A percentile compares a stretch with the other conserved stretches of the same genome.
phyloP scores from a whole-genome alignment of 2,113 vertebrate species.

The Festucalex cinctus region DNA sequence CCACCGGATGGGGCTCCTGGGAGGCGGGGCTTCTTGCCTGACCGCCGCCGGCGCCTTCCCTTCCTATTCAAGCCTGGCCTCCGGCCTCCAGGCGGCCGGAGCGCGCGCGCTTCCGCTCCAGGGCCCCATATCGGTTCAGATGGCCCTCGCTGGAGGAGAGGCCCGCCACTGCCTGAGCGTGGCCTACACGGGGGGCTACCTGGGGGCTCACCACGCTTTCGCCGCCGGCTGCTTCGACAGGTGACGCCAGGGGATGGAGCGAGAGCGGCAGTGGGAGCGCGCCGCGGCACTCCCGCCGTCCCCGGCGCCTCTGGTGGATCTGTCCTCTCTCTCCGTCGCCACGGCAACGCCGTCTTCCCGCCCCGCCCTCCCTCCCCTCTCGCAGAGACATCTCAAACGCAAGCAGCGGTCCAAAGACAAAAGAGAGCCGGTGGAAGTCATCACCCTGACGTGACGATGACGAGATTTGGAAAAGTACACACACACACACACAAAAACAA shows the following conservation, averaged over 20 bases:
- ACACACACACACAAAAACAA: constrained; percentile 26
- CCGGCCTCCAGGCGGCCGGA: constrained; percentile 53
- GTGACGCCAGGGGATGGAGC: constrained; percentile 78
- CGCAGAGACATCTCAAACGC: constrained; percentile 64
- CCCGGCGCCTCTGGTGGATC: constrained; percentile 46
- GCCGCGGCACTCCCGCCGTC: constrained; percentile 40
- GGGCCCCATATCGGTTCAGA: constrained; percentile 75
- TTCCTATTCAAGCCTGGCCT: constrained; percentile 66
- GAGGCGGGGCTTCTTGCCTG: constrained; percentile 52
- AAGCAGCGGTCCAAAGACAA: constrained; percentile 63
- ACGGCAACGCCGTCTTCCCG: constrained; percentile 29
- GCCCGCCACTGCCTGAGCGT: constrained; percentile 71
- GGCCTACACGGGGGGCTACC: constrained; percentile 75
- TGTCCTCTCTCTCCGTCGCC: constrained; percentile 65
- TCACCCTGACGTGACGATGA: constrained; percentile 70
- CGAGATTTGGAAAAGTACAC: constrained; percentile 48
- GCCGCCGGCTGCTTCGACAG: constrained; percentile 80
- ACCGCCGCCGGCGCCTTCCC: constrained; percentile 46
- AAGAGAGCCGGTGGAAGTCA: constrained; percentile 62
- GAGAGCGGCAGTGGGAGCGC: constrained; percentile 48
- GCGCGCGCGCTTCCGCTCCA: constrained; percentile 70
- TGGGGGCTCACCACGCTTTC: constrained; percentile 70
- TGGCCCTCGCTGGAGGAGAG: constrained; percentile 72
- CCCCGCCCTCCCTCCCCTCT: constrained; percentile 28
- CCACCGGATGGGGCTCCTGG: constrained; percentile 65